Conservation (phyloP, 2,113 vertebrate species). For the Notarius lentiginosus region DNA sequence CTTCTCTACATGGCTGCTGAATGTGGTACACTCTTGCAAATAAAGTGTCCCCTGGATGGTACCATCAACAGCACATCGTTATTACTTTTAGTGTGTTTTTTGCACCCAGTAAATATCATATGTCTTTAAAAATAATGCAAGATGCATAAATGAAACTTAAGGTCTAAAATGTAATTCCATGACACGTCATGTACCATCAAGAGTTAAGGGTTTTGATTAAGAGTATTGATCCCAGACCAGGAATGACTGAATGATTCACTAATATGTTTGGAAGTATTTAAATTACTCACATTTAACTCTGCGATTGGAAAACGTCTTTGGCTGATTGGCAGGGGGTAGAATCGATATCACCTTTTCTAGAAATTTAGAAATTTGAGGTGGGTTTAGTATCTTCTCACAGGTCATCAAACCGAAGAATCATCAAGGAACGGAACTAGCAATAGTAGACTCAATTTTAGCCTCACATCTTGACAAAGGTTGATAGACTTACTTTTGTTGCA, state of each 20-base stretch:
- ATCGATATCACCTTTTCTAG: conserved; percentile 12
- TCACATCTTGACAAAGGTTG: not conserved
- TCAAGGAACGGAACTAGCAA: too few relatives aligned
- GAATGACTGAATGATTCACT: not conserved
- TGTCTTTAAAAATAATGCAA: too few relatives aligned
- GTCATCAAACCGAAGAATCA: not conserved
- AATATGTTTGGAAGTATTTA: not conserved
- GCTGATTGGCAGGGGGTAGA: not conserved
- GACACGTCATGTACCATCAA: not conserved
- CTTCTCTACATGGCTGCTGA: not conserved
- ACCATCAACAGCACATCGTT: not conserved
- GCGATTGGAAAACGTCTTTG: not conserved
- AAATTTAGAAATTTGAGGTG: not conserved
- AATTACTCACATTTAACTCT: conserved; percentile 43
- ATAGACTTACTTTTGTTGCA: conserved; percentile 31
- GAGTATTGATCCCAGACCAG: not conserved
- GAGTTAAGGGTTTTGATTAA: too few relatives aligned
- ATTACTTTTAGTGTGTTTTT: not conserved
- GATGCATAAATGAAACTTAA: too few relatives aligned
- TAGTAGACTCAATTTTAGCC: not conserved
- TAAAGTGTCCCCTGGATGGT: not conserved
- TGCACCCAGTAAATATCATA: not conserved
- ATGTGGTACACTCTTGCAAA: not conserved
- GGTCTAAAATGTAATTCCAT: too few relatives aligned
- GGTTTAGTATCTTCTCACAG: not conserved